Evolutionary conservation across 2,113 vertebrate species (phyloP).

Genomic region (Equus przewalskii): DNA sequence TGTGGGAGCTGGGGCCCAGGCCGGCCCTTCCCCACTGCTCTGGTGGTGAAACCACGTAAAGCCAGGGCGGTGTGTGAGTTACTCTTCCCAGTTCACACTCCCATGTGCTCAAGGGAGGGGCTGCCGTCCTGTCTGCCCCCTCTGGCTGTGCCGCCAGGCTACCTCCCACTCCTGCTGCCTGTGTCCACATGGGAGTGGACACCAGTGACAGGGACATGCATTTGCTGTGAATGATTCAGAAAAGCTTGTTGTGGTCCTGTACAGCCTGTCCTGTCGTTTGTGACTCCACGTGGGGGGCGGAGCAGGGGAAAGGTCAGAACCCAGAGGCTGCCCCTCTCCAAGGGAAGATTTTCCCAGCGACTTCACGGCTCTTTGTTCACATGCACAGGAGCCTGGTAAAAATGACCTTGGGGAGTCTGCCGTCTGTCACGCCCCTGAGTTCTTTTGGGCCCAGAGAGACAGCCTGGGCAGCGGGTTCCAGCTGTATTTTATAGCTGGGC

Average conservation of each 20-base stretch:
- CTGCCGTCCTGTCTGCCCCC: not conserved
- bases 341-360: not conserved
- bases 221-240: not conserved
- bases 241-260: not conserved
- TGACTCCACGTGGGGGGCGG: not conserved
- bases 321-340: not conserved
- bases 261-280: not conserved
- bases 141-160: not conserved
- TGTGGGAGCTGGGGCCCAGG: not conserved
- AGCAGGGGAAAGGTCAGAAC: not conserved
- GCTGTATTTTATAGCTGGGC: not conserved
- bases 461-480: not conserved
- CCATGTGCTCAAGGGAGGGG: not conserved
- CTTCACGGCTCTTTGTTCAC: not conserved
- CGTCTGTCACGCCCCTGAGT: not conserved
- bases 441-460: not conserved
- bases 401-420: not conserved
- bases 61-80: rapidly evolving
- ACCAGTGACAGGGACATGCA: not conserved
- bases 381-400: not conserved
- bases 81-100: not conserved
- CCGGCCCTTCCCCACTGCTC: too few species aligned
- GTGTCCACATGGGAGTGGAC: not conserved
- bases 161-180: not conserved
- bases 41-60: not conserved